Evolutionary conservation across 2,113 vertebrate species (phyloP).

Genomic region (Peromyscus maniculatus): DNA sequence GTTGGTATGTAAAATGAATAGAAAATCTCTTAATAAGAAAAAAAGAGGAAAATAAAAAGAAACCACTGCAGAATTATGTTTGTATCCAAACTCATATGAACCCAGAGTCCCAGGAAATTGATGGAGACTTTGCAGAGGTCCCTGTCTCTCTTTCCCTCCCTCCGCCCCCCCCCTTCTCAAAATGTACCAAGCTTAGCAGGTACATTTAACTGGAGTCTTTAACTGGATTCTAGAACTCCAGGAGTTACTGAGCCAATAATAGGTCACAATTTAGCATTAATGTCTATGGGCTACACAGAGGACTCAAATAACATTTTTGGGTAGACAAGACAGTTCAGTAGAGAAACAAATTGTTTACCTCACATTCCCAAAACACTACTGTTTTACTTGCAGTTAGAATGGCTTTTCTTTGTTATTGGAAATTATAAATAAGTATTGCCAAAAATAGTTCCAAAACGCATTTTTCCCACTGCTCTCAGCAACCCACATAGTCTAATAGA

Average conservation of each 20-base stretch:
- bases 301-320: neutral
- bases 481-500: neutral
- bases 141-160: neutral
- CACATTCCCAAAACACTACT: neutral
- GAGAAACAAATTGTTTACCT: conserved; percentile 55
- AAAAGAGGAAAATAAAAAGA: no score
- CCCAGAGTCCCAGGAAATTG: neutral
- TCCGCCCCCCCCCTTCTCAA: neutral
- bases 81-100: conserved; percentile 17
- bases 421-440: neutral
- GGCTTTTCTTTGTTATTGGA: neutral
- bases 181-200: neutral
- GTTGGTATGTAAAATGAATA: no score
- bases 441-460: neutral
- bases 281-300: neutral
- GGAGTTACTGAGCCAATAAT: neutral
- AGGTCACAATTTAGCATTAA: conserved; percentile 18
- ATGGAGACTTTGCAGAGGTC: neutral
- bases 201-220: neutral
- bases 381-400: conserved; percentile 27
- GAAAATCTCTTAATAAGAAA: no score
- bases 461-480: neutral
- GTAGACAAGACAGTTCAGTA: conserved; percentile 13
- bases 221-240: neutral
- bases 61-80: neutral